Evolutionary conservation across 2,888 invertebrate genomes (phyloP).

Genomic region (Eristalis pertinax): DNA sequence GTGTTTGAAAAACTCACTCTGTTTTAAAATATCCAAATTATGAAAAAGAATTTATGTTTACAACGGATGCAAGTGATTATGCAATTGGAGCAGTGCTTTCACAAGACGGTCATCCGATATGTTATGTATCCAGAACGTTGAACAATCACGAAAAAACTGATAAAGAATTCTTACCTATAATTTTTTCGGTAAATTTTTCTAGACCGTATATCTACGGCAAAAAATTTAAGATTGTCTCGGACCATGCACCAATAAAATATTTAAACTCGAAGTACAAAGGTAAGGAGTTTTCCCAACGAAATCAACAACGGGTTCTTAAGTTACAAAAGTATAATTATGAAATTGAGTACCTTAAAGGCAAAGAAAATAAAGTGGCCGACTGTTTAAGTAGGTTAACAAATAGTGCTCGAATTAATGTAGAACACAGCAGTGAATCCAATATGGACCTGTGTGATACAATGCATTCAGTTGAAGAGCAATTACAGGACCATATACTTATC

Average conservation of each 20-base stretch:
- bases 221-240: conserved; percentile 58
- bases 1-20: no score
- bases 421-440: conserved; percentile 51
- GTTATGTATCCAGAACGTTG: conserved; percentile 52
- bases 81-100: conserved; percentile 64
- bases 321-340: conserved; percentile 59
- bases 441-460: no score
- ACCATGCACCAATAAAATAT: conserved; percentile 60
- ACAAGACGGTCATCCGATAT: conserved; percentile 54
- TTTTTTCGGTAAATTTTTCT: conserved; percentile 48
- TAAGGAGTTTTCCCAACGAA: conserved; percentile 45
- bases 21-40: no score
- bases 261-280: conserved; percentile 57
- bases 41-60: no score
- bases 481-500: neutral
- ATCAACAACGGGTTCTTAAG: conserved; percentile 54
- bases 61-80: no score
- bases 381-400: conserved; percentile 63
- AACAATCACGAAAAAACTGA: conserved; percentile 54
- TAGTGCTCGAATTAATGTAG: conserved; percentile 15
- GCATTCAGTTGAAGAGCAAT: conserved; percentile 17
- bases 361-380: conserved; percentile 62
- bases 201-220: conserved; percentile 53
- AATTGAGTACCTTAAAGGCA: conserved; percentile 62
- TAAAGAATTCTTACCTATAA: conserved; percentile 62